These are phyloP conservation scores for Apotomis capreana DNA, from an alignment of 2,888 invertebrate genomes.

Conservation along the genomic window DNA sequence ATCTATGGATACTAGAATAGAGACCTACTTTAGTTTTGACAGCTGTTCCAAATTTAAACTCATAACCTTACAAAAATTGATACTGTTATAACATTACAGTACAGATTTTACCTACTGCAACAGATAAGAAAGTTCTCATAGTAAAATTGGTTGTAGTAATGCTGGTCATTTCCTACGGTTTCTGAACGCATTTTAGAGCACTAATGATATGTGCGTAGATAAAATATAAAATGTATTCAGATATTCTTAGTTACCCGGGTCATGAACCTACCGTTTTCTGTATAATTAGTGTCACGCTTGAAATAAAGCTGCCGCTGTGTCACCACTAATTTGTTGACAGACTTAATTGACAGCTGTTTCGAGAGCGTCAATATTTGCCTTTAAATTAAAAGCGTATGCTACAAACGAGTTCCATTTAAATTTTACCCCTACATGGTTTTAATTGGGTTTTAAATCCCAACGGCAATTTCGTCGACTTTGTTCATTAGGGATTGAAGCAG, in stretches of 20 bases:
- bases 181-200: too few relatives aligned
- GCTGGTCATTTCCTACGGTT: too few relatives aligned
- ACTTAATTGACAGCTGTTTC: slow-evolving; percentile 44
- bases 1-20: too few relatives aligned
- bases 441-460: background rate
- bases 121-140: too few relatives aligned
- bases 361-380: slow-evolving; percentile 38
- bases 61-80: too few relatives aligned
- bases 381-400: background rate
- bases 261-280: background rate
- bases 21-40: too few relatives aligned
- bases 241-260: background rate
- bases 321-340: slow-evolving; percentile 55
- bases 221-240: background rate
- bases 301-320: slow-evolving; percentile 38
- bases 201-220: too few relatives aligned
- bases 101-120: too few relatives aligned
- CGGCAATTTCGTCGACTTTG: too few relatives aligned
- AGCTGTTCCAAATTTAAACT: too few relatives aligned
- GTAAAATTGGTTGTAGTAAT: too few relatives aligned
- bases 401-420: background rate
- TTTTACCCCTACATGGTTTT: background rate
- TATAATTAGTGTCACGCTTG: slow-evolving; percentile 34
- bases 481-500: background rate
- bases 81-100: too few relatives aligned